Evolutionary conservation across 2,113 vertebrate genomes (phyloP).

Genomic region (Thamnophis sirtalis): DNA sequence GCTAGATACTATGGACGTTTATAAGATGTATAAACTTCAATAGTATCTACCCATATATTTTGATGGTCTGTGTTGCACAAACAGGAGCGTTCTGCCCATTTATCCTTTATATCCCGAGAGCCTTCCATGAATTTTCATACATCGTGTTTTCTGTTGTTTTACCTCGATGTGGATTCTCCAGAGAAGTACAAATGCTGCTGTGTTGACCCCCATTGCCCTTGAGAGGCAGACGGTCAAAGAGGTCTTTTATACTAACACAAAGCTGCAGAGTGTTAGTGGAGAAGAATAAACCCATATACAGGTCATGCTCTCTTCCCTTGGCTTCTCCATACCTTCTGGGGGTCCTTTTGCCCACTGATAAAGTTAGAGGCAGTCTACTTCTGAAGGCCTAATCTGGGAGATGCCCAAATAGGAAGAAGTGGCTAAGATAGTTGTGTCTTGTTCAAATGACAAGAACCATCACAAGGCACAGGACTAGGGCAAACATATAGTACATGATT

Average conservation of each 20-base stretch:
- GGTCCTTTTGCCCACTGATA: neutral
- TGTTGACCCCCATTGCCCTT: neutral
- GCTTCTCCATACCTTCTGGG: neutral
- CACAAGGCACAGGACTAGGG: neutral
- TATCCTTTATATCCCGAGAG: neutral
- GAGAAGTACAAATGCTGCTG: neutral
- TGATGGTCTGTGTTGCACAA: neutral
- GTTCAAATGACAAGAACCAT: neutral
- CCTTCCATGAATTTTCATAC: neutral
- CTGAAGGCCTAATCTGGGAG: neutral
- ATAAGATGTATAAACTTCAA: neutral
- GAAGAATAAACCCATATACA: neutral
- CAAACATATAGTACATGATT: neutral
- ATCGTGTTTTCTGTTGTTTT: neutral
- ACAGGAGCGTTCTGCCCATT: neutral
- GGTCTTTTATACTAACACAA: neutral
- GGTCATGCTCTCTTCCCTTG: neutral
- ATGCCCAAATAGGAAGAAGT: neutral
- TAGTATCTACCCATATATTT: neutral
- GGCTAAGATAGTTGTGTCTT: neutral
- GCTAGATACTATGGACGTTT: neutral
- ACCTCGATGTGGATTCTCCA: neutral
- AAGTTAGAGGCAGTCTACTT: neutral
- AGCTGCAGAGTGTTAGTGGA: neutral
- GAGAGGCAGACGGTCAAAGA: neutral